These are phyloP conservation scores for Tonatia bakeri DNA, from an alignment of 2,113 vertebrate species.

Conservation along the genomic window DNA sequence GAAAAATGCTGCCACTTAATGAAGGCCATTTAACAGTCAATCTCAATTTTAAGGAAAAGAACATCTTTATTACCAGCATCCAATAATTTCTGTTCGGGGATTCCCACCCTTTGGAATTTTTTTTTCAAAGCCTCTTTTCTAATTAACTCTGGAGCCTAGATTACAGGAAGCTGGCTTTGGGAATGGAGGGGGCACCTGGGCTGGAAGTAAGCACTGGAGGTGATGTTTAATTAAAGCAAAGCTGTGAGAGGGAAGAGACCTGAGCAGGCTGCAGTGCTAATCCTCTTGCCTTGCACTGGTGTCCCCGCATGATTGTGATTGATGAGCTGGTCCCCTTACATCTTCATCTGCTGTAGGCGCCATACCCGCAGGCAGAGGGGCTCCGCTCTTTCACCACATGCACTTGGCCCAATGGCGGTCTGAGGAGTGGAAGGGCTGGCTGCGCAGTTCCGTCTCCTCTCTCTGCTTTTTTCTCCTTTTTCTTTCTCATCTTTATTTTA, in stretches of 20 bases:
- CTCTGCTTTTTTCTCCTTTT: background rate
- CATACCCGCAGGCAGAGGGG: constrained; percentile 71
- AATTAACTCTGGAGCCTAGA: constrained; percentile 75
- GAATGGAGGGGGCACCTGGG: constrained; percentile 53
- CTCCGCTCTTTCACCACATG: constrained; percentile 60
- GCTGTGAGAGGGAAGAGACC: constrained; percentile 77
- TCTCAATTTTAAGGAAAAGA: constrained; percentile 70
- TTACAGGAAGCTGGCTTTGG: constrained; percentile 60
- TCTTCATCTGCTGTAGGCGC: constrained; percentile 82
- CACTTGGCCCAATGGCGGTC: constrained; percentile 59
- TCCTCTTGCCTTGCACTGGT: constrained; percentile 76
- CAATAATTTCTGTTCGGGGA: constrained; percentile 70
- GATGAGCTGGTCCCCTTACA: constrained; percentile 85
- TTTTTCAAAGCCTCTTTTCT: constrained; percentile 68
- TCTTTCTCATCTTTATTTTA: background rate
- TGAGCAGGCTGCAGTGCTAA: constrained; percentile 76
- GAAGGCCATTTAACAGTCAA: constrained; percentile 66
- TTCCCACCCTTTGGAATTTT: constrained; percentile 71
- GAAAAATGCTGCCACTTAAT: constrained; percentile 61
- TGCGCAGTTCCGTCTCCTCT: constrained; percentile 13
- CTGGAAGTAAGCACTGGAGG: constrained; percentile 76
- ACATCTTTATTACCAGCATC: constrained; percentile 69
- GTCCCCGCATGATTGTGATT: constrained; percentile 82
- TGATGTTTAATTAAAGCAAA: constrained; percentile 85
- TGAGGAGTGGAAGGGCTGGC: constrained; percentile 45